Evolutionary conservation across 1,140 invertebrate species (phyloP), one percentile per base, ranked within the genome.

Genomic region (Venustaconcha ellipsiformis): DNA sequence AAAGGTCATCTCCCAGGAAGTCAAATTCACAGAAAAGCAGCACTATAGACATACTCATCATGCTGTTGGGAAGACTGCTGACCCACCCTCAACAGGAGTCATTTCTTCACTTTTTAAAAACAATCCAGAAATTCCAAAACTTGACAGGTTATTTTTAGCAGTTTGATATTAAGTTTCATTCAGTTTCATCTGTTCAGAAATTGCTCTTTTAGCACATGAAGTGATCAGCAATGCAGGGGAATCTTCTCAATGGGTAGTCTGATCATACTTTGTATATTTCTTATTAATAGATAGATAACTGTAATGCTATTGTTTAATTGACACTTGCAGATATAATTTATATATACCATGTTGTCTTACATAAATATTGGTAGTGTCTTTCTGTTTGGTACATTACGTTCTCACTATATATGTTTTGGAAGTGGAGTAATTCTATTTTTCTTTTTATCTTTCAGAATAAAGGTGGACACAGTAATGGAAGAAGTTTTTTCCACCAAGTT

Each of bases 101-200:
- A 76, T 83, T 66, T 83, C 82, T 14, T 83, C 82, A 1, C 48
- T 83, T 26, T 83, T 83, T 26, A 73, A 71, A 64, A 74, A 77
- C 48, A 83, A 83, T 67, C 82, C 82, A 60, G 80, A 81, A 26
- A 80, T 83, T 57, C 82, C 82, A 1, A 55, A 30, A 18, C 63
- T 83, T 37, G 60, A 64, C 23, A 78, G 72, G 77, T 79, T 55
- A 18, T 73, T 70, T n/a, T 20, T 17, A 20, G n/a, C 17, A 14
- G 6, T n/a, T 69, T 30, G 57, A 18, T 62, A 26, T 1, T 30
- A 15, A 55, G 14, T 57, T 48, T 12, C 12, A 37, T 57, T 56
- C 23, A 0, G 63, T 20, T 14, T 62, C 56, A 23, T 20, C 57
- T 5, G 18, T 59, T 13, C 59, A 14, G 58, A n/a, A 26, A 37